Base-by-base conservation (phyloP, 2,797 vertebrate genomes). In the Acanthurus leucopareius region DNA sequence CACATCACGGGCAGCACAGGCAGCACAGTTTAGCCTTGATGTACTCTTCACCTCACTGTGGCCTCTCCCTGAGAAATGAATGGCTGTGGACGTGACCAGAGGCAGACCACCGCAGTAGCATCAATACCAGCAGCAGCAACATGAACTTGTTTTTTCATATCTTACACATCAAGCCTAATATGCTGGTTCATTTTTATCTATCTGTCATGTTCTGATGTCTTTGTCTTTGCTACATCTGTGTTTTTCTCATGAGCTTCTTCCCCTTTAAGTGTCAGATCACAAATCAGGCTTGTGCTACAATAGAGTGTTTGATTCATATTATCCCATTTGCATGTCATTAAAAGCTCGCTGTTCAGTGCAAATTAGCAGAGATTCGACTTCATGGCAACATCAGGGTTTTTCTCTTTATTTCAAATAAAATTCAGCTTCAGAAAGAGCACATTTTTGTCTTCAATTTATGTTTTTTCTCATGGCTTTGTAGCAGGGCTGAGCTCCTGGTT, bases 51-150 rank as follows among this genome's bases (percentile, higher is more conserved):
- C 80, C 49, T 88, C 80, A 61, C 56, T 52, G 73, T 45, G 58
- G 58, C 40, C 67, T 75, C 70, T 79, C n/a, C n/a, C 77, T 77
- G 32, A 53, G 40, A 74, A 83, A 79, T 28, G 42, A 85, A 87
- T 71, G 51, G 62, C 69, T 80, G 82, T 64, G 56, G 70, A 85
- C 60, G 78, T 73, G 67, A 83, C 66, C 76, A 80, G 74, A 62
- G 58, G 77, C 74, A 64, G 32, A 80, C 67, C 61, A 62, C 85
- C 77, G 85, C 88, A 86, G 83, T 28, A 48, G 48, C 86, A 78
- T 91, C 86, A 84, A 86, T 89, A 86, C 74, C 73, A 71, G 65
- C 35, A 66, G 62, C 73, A 58, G 73, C 71, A 82, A 66, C 56
- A 38, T 40, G 44, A 32, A 40, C 38, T 63, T 65, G 47, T 64